phyloP scores from a whole-genome alignment of 2,888 invertebrate species.

The Diarsia brunnea region DNA sequence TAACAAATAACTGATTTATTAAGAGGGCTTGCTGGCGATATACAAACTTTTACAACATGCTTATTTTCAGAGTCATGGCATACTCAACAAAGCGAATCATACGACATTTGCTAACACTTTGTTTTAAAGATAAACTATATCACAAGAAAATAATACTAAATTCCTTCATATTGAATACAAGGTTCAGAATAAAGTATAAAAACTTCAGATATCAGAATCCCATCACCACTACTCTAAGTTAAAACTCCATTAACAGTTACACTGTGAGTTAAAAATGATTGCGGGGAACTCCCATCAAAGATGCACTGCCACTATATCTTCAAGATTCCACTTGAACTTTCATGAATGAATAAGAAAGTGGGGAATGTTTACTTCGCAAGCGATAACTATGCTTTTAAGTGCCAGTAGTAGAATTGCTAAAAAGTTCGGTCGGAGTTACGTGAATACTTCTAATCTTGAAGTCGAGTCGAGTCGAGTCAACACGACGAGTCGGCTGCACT shows the following conservation, averaged over 20 bases:
- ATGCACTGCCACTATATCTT: slow-evolving; percentile 59
- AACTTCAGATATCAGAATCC: slow-evolving; percentile 6
- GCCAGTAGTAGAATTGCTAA: slow-evolving; percentile 80
- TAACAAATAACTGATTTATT: neutral
- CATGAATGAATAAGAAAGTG: slow-evolving; percentile 74
- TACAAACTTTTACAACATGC: neutral
- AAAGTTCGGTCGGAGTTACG: slow-evolving; percentile 84
- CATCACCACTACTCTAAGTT: slow-evolving; percentile 17
- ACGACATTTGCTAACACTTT: neutral
- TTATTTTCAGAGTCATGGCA: neutral
- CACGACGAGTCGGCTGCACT: slow-evolving; percentile 73
- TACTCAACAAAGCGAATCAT: neutral
- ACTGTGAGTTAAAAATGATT: slow-evolving; percentile 54
- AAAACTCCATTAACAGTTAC: slow-evolving; percentile 33
- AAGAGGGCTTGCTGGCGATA: neutral
- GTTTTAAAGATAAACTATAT: neutral
- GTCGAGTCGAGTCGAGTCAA: slow-evolving; percentile 73
- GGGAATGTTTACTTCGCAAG: slow-evolving; percentile 70
- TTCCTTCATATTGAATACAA: neutral
- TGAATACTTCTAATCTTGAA: slow-evolving; percentile 86
- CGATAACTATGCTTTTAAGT: slow-evolving; percentile 79
- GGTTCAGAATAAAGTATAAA: neutral
- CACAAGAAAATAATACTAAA: neutral
- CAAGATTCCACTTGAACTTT: slow-evolving; percentile 68
- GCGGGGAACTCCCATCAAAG: slow-evolving; percentile 48